A percentile compares a stretch with the other conserved stretches of the same genome.
Conservation (phyloP, 64 coral and sea anemone genomes). For the Montipora capricornis region DNA sequence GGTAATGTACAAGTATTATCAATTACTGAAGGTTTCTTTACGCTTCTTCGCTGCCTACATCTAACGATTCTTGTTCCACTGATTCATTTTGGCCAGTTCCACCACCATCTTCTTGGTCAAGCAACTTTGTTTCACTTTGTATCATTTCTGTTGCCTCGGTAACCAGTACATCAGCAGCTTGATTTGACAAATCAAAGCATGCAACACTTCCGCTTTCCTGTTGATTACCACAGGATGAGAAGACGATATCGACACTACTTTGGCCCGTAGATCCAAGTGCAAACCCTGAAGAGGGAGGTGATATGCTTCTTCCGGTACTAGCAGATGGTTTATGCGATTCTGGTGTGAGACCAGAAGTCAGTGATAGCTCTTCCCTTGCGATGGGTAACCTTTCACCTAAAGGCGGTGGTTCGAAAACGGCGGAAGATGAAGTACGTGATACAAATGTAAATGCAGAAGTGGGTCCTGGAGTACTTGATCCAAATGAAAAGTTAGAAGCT, state of each 20-base stretch:
- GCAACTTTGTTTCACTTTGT: not conserved
- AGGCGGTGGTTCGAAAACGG: too few species aligned
- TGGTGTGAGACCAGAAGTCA: too few species aligned
- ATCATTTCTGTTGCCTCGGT: not conserved
- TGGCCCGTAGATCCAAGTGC: not conserved
- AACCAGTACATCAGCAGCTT: not conserved
- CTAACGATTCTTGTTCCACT: not conserved
- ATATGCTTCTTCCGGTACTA: too few species aligned
- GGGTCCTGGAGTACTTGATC: too few species aligned
- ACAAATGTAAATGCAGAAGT: not conserved
- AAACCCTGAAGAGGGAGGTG: not conserved
- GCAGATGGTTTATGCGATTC: too few species aligned
- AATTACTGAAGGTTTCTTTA: not conserved
- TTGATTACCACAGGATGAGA: not conserved
- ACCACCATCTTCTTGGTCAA: not conserved
- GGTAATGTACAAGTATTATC: too few species aligned
- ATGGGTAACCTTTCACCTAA: too few species aligned
- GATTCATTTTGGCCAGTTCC: not conserved
- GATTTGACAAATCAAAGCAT: not conserved
- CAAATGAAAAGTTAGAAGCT: too few species aligned
- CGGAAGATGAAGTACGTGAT: not conserved
- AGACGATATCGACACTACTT: not conserved
- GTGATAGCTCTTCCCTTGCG: too few species aligned
- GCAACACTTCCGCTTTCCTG: not conserved
- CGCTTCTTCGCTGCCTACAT: too few species aligned